Conservation (phyloP, 2,888 invertebrate species). For the Tiliacea aurago region DNA sequence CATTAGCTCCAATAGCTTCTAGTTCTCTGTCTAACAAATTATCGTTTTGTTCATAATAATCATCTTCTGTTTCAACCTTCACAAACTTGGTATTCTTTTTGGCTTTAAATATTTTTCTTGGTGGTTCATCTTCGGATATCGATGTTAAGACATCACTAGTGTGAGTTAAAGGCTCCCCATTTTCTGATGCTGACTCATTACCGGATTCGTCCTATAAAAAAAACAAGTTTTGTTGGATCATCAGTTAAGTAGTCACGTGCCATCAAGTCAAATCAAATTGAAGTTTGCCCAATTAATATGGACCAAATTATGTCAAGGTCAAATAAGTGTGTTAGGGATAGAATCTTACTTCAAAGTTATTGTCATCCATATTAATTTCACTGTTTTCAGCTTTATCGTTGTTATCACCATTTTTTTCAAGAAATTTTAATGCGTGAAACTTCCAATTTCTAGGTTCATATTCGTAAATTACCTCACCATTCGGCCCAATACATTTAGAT, state of each 20-base stretch:
- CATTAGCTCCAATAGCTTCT: constrained; percentile 72
- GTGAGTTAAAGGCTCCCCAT: constrained; percentile 23
- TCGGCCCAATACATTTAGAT: constrained; percentile 62
- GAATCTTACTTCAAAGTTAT: constrained; percentile 59
- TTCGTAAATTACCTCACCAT: constrained; percentile 68
- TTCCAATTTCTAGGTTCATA: constrained; percentile 71
- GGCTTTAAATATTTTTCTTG: constrained; percentile 41
- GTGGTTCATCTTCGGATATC: constrained; percentile 48
- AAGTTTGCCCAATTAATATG: neutral
- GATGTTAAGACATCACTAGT: constrained; percentile 49
- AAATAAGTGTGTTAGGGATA: neutral
- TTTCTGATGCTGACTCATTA: constrained; percentile 18
- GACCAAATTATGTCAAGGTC: constrained; percentile 9
- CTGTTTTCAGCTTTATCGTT: constrained; percentile 53
- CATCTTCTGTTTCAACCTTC: constrained; percentile 44
- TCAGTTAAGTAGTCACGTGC: too few relatives aligned
- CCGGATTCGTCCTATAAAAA: constrained; percentile 40
- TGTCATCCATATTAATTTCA: constrained; percentile 56
- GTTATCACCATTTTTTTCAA: constrained; percentile 50
- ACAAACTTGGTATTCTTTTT: constrained; percentile 18
- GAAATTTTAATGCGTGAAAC: constrained; percentile 68
- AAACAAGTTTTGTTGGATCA: constrained; percentile 3
- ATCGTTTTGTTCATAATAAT: constrained; percentile 33
- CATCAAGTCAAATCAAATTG: constrained; percentile 8
- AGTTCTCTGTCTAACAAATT: constrained; percentile 66